phyloP scores from a whole-genome alignment of 2,113 vertebrate genomes.

The Eptesicus fuscus region DNA sequence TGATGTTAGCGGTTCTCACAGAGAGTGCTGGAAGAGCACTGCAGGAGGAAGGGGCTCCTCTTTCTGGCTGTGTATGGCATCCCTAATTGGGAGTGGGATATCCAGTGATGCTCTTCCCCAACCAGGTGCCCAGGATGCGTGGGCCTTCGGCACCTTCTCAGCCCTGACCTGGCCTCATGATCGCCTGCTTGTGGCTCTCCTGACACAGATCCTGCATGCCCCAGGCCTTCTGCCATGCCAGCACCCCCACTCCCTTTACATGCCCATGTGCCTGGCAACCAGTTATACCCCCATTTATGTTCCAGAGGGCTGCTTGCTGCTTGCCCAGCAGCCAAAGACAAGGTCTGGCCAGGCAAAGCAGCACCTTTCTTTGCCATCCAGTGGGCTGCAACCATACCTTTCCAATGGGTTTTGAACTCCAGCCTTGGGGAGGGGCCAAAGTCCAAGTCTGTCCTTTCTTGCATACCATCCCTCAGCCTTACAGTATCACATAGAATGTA shows the following conservation, averaged over 20 bases:
- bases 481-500: not conserved
- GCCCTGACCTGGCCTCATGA: not conserved
- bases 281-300: not conserved
- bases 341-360: not conserved
- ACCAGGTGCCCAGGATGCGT: not conserved
- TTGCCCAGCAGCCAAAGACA: not conserved
- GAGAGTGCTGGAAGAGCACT: not conserved
- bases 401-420: not conserved
- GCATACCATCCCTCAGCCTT: not conserved
- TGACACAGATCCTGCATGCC: not conserved
- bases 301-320: not conserved
- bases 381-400: not conserved
- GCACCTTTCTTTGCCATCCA: not conserved
- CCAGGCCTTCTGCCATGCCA: not conserved
- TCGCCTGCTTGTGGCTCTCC: too few relatives aligned
- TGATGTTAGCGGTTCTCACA: not conserved
- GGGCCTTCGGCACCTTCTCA: not conserved
- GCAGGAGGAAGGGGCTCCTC: not conserved
- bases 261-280: not conserved
- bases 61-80: not conserved
- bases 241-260: not conserved
- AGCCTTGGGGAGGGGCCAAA: not conserved
- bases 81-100: not conserved
- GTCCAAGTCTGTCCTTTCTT: not conserved
- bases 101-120: not conserved